phyloP scores from a whole-genome alignment of 2,797 vertebrate genomes.

The Lagorchestes hirsutus region DNA sequence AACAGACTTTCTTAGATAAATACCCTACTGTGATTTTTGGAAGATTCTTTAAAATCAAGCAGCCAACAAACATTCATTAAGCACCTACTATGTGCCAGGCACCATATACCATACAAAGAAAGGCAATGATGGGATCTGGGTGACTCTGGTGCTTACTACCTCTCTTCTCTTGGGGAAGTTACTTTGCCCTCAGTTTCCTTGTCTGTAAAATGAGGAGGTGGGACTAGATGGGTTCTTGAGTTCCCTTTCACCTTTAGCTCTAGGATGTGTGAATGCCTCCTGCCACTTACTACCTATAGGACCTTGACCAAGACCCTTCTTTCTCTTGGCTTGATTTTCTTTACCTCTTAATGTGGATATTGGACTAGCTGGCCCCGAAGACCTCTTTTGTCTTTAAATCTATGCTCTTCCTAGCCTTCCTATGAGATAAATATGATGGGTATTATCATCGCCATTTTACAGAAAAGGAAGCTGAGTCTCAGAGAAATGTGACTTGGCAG shows the following conservation, averaged over 20 bases:
- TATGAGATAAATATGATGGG: no score
- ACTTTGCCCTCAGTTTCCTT: no score
- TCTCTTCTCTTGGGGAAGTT: no score
- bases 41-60: slow-evolving; percentile 1
- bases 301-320: not conserved
- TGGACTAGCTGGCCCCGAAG: not conserved
- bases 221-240: no score
- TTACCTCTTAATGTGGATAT: not conserved
- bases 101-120: not conserved
- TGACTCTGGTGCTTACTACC: no score
- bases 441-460: no score
- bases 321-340: not conserved
- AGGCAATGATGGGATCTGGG: not conserved
- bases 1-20: slow-evolving; percentile 28
- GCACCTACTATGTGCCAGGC: not conserved
- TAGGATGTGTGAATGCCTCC: no score
- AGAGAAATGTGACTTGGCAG: no score
- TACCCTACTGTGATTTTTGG: slow-evolving; percentile 14
- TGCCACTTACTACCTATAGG: no score
- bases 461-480: not conserved
- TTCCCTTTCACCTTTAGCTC: no score
- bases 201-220: no score
- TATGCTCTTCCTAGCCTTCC: not conserved
- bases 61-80: not conserved
- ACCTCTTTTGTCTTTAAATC: not conserved